A percentile compares a stretch with the other conserved stretches of the same genome.
phyloP scores from a whole-genome alignment of 2,888 invertebrate species.

The Lasioglossum zephyrum region DNA sequence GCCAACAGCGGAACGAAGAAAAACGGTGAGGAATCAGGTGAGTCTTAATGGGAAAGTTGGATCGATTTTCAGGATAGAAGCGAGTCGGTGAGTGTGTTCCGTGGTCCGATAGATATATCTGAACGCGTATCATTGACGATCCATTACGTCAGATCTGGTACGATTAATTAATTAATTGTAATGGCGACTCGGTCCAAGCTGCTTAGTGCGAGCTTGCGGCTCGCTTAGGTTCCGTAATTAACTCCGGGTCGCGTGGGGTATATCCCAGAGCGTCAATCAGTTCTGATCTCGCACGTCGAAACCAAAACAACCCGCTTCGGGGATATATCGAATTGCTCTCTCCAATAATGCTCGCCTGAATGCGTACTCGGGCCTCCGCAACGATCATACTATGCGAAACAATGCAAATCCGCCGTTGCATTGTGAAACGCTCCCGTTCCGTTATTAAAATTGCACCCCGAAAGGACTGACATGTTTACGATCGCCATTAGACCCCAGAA shows the following conservation, averaged over 20 bases:
- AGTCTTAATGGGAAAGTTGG: not conserved
- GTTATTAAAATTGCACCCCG: not conserved
- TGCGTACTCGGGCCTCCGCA: slow-evolving; percentile 19
- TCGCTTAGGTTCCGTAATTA: slow-evolving; percentile 71
- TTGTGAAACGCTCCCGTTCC: not conserved
- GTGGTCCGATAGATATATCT: slow-evolving; percentile 51
- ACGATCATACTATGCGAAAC: slow-evolving; percentile 6
- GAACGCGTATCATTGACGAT: slow-evolving; percentile 45
- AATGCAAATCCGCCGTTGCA: not conserved
- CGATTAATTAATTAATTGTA: slow-evolving; percentile 77
- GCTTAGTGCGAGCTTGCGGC: slow-evolving; percentile 66
- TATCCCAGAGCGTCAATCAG: slow-evolving; percentile 73
- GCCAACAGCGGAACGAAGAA: not conserved
- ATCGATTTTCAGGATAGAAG: not conserved
- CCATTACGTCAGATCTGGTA: slow-evolving; percentile 65
- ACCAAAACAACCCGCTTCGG: slow-evolving; percentile 57
- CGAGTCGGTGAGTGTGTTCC: not conserved
- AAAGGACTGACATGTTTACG: not conserved
- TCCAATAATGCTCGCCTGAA: slow-evolving; percentile 56
- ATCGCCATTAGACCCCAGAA: not conserved
- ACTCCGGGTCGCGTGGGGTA: slow-evolving; percentile 61
- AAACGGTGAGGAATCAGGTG: not conserved
- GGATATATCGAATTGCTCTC: slow-evolving; percentile 46
- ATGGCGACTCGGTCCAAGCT: slow-evolving; percentile 57
- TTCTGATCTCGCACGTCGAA: slow-evolving; percentile 67